Evolutionary conservation across 2,888 invertebrate species (phyloP), one percentile per base, ranked within the genome.

Genomic region (Lucinisca nassula): DNA sequence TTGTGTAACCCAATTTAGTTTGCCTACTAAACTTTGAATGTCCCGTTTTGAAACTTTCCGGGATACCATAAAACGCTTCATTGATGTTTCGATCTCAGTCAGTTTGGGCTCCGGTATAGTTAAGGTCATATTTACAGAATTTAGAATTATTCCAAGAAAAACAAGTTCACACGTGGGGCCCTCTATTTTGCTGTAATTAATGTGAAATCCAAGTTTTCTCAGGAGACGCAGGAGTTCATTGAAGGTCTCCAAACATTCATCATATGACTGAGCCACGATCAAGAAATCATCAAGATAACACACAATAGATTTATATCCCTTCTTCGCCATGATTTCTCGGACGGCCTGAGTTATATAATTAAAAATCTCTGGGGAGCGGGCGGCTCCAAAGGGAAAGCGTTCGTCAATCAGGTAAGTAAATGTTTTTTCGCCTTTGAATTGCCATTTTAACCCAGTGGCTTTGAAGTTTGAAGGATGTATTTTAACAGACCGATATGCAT

Each of bases 171-270:
- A 24, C 0, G 30, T 35, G 4, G 80, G 79, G 21, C 79, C 84
- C 12, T 79, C 75, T 67, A 79, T 21, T 84, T 84, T 84, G 21
- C 40, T 61, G 58, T 79, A 75, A 40, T 84, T 84, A 17, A 84
- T 84, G 8, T 67, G 35, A 55, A 84, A 84, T 2, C 84, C 79
- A 51, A 80, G 45, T 30, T 70, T 8, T 14, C 75, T 79, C 17
- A 79, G 61, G 17, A 70, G 40, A n/a, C 10, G 17, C 27, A 84
- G 27, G 1, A 84, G 70, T 35, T 24, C 35, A 49, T 74, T 55
- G 4, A 70, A 38, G 0, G 80, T 49, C 17, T 30, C 10, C 40
- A 38, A 12, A 40, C 75, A 84, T 61, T 75, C 80, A 49, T 70
- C 70, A 17, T 79, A 75, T 6, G 79, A 51, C 30, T 72, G 30